Percentiles rank a stretch among this genome's conserved stretches.
These are phyloP conservation scores for Pandemis corylana DNA, from an alignment of 2,888 invertebrate genomes.

Conservation along the genomic window DNA sequence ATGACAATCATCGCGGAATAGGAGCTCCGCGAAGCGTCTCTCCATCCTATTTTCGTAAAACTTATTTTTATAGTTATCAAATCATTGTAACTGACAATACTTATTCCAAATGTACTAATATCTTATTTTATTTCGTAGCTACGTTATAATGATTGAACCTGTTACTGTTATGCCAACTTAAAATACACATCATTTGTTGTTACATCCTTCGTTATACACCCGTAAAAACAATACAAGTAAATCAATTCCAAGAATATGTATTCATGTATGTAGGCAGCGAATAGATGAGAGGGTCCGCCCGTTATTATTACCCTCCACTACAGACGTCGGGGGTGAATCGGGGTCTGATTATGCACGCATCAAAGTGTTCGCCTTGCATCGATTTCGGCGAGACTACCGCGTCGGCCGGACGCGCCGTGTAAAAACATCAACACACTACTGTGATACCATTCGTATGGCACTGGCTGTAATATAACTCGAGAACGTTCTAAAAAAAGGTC, in stretches of 20 bases:
- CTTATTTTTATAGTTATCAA: no score
- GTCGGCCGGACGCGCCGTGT: constrained; percentile 47
- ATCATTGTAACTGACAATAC: no score
- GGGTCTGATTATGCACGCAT: constrained; percentile 80
- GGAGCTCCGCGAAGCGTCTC: no score
- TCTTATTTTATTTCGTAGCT: no score
- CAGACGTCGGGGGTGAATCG: constrained; percentile 69
- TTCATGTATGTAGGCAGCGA: constrained; percentile 59
- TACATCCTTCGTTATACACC: no score
- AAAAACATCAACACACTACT: constrained; percentile 11
- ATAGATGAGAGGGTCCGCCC: constrained; percentile 53
- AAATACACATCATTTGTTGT: no score
- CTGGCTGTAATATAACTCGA: not conserved
- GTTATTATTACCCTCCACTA: constrained; percentile 70
- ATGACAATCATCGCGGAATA: no score
- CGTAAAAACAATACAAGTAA: no score
- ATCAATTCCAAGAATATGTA: not conserved
- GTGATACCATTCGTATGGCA: not conserved
- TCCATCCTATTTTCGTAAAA: no score
- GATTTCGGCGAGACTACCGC: constrained; percentile 61
- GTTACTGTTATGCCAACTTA: no score
- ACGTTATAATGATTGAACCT: no score
- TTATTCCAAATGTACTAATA: no score
- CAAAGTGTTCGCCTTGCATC: constrained; percentile 80
- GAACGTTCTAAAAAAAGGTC: constrained; percentile 9